These are phyloP conservation scores for Eledone cirrhosa DNA, from an alignment of 2,888 invertebrate species.

Conservation along the genomic window DNA sequence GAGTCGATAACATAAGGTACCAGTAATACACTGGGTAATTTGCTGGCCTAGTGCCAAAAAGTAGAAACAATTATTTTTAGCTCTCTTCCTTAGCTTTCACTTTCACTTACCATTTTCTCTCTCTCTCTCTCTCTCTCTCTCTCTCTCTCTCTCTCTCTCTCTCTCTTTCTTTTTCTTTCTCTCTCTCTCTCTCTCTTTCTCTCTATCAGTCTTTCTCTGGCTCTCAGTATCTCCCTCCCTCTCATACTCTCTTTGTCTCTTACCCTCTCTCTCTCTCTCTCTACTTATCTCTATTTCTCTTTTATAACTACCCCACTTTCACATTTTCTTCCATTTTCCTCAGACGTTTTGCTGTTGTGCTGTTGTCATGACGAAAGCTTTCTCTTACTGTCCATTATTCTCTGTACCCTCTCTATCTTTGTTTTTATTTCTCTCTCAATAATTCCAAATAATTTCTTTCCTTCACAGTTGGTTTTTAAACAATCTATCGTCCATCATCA, in stretches of 20 bases:
- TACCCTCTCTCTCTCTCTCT: too few relatives aligned
- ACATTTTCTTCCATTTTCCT: not conserved
- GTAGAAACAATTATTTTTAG: too few relatives aligned
- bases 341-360: not conserved
- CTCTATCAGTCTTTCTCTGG: too few relatives aligned
- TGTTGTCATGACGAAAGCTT: not conserved
- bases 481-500: too few relatives aligned
- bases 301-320: not conserved
- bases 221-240: too few relatives aligned
- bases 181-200: not conserved
- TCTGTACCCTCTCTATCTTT: not conserved
- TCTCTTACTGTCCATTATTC: not conserved
- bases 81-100: too few relatives aligned
- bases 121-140: not conserved
- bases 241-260: too few relatives aligned
- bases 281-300: not conserved
- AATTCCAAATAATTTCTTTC: too few relatives aligned
- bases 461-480: too few relatives aligned
- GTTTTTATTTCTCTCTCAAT: not conserved
- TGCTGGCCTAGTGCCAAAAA: too few relatives aligned
- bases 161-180: not conserved
- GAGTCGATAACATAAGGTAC: too few relatives aligned
- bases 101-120: not conserved
- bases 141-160: conserved; percentile 8
- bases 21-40: too few relatives aligned